Conservation (phyloP, 2,797 vertebrate genomes). For the Sebastes hopkinsi region DNA sequence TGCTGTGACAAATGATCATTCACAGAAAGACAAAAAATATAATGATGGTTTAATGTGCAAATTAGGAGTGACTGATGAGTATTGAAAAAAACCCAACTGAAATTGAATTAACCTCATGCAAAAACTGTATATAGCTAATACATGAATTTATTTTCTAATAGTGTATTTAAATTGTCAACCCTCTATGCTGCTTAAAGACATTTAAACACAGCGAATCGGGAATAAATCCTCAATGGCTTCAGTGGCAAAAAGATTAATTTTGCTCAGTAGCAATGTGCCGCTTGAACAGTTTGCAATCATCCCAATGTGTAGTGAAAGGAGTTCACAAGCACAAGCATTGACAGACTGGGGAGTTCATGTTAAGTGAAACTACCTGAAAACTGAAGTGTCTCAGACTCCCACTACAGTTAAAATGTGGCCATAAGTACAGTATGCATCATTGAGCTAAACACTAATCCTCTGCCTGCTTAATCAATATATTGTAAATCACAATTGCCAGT, state of each 20-base stretch:
- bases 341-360: neutral
- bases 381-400: neutral
- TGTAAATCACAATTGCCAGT: neutral
- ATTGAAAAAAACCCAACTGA: neutral
- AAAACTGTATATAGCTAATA: neutral
- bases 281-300: neutral
- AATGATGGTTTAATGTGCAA: constrained; percentile 16
- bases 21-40: neutral
- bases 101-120: neutral
- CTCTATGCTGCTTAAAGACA: neutral
- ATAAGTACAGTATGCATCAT: neutral
- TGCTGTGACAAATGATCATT: constrained; percentile 14
- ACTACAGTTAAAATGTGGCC: neutral
- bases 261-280: constrained; percentile 14
- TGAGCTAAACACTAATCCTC: neutral
- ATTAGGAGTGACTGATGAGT: constrained; percentile 28
- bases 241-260: constrained; percentile 18
- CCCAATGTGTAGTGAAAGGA: neutral
- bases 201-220: neutral
- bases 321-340: neutral
- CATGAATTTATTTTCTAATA: neutral
- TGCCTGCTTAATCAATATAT: neutral
- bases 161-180: neutral
- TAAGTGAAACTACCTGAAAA: neutral
- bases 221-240: constrained; percentile 12